Conservation (phyloP, 2,113 vertebrate genomes). For the Sakesphorus luctuosus region DNA sequence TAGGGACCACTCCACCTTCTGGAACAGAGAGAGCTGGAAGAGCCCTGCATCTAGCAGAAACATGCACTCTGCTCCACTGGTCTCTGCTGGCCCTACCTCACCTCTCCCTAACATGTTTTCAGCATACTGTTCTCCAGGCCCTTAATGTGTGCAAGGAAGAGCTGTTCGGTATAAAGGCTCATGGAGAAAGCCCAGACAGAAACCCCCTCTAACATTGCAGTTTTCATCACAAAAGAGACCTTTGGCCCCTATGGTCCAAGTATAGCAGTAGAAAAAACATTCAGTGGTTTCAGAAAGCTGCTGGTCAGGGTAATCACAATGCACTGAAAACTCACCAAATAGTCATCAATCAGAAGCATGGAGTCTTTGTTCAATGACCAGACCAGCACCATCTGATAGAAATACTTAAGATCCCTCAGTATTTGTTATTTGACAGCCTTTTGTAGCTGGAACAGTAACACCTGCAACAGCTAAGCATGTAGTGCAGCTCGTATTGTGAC, state of each 20-base stretch:
- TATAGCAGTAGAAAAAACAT: not conserved
- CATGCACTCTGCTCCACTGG: not conserved
- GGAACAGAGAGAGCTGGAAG: not conserved
- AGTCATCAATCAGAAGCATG: not conserved
- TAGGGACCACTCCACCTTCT: conserved; percentile 33
- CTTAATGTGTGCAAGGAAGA: not conserved
- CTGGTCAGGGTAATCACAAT: not conserved
- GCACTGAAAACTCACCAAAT: conserved; percentile 12
- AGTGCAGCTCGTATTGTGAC: not conserved
- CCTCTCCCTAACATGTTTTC: not conserved
- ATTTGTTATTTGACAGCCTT: conserved; percentile 11
- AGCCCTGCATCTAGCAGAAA: not conserved
- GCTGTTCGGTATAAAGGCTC: not conserved
- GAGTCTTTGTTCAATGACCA: not conserved
- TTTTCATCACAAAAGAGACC: conserved; percentile 31
- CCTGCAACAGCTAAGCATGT: not conserved
- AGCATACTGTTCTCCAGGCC: not conserved
- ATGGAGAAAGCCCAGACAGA: not conserved
- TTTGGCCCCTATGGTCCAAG: not conserved
- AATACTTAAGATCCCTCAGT: not conserved
- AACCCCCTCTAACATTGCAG: not conserved
- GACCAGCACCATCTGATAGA: not conserved
- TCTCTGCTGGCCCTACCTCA: not conserved
- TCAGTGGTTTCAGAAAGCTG: not conserved
- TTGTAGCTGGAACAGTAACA: conserved; percentile 28